Evolutionary conservation across 2,797 vertebrate species (phyloP), one percentile per base, ranked within the genome.

Genomic region (Premnoplex brunnescens): DNA sequence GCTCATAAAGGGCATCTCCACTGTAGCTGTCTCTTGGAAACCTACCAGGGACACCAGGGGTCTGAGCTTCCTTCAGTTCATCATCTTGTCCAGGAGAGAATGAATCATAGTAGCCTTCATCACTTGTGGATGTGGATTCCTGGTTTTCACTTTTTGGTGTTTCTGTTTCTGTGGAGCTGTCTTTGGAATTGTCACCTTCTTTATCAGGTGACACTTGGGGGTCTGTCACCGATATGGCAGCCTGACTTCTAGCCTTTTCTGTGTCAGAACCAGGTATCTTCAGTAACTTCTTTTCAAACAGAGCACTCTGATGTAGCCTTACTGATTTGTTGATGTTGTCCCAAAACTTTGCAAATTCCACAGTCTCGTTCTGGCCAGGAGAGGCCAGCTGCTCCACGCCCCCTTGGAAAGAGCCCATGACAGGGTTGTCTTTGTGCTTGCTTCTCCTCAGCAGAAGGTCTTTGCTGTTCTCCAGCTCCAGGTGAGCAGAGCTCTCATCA

Each of bases 71-170:
- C 83, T 96, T 98, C 75, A 83, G 96, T 67, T 98, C 98, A 23
- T 98, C 98, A 17, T 99, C 98, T 12, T 97, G 96, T 23, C 98
- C 97, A 12, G 98, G 98, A 32, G 98, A 98, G 88, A 98, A 98
- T 30, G 98, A 98, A 37, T 99, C 98, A 72, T 98, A 99, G 82
- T 99, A 99, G 22, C 98, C 98, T 88, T 99, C 98, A 32, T 99
- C 98, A 34, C 98, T 99, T 1, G 98, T 98, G 82, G 98, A 98
- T 67, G 96, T 96, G 6, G 98, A 98, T 85, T 98, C 98, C 6
- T 98, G 98, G 92, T 98, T 98, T 89, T 99, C 98, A 9, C 98
- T 98, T 97, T 98, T 98, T 0, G 98, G 98, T 4, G 98, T 98
- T 54, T 95, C 97, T 52, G 97, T 97, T 85, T 98, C 98, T 76